Evolutionary conservation across 2,797 vertebrate genomes (phyloP).

Genomic region (Scleropages formosus): DNA sequence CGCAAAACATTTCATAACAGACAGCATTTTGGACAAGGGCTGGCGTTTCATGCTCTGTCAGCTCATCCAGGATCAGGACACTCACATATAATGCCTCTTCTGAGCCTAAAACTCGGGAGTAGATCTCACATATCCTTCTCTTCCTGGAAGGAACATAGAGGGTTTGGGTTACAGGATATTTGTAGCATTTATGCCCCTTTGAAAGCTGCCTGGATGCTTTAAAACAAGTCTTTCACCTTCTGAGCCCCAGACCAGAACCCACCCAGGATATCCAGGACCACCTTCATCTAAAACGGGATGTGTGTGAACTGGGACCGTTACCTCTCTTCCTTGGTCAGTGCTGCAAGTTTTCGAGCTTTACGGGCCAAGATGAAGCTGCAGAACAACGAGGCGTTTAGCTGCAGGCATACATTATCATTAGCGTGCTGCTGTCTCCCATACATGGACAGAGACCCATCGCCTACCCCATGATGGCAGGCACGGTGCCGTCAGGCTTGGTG

Average conservation of each 20-base stretch:
- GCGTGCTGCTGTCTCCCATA: neutral
- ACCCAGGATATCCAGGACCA: neutral
- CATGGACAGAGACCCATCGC: neutral
- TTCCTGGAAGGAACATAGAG: constrained; percentile 63
- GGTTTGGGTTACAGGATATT: neutral
- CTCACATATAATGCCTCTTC: constrained; percentile 91
- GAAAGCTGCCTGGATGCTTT: neutral
- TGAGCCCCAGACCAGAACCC: neutral
- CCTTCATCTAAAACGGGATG: neutral
- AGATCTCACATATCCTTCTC: constrained; percentile 88
- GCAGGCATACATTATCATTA: neutral
- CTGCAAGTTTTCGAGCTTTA: constrained; percentile 70
- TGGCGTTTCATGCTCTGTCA: constrained; percentile 20
- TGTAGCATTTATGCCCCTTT: neutral
- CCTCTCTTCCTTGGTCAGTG: constrained; percentile 75
- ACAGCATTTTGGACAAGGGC: neutral
- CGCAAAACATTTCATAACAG: too few species aligned
- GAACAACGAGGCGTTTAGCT: constrained; percentile 15
- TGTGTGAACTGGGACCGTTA: constrained; percentile 35
- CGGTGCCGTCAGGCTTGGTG: constrained; percentile 87
- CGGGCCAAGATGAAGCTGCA: constrained; percentile 75
- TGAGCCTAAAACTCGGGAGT: constrained; percentile 81
- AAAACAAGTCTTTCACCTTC: neutral
- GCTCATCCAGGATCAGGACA: constrained; percentile 19
- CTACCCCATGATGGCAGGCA: constrained; percentile 92